phyloP scores from a whole-genome alignment of 2,113 vertebrate genomes.

The Triplophysa tibetana region DNA sequence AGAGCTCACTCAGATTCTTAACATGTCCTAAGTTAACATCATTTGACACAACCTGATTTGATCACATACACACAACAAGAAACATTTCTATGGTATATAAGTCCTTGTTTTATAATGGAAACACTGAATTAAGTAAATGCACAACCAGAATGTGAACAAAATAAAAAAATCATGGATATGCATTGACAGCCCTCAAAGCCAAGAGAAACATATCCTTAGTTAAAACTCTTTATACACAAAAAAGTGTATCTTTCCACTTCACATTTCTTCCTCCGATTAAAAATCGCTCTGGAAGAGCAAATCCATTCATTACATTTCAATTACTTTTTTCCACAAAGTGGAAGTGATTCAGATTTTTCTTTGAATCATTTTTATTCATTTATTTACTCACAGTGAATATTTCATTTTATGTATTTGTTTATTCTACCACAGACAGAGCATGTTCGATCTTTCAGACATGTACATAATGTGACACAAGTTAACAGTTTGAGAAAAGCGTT shows the following conservation, averaged over 20 bases:
- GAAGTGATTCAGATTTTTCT: background rate
- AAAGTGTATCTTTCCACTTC: background rate
- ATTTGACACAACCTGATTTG: background rate
- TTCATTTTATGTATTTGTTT: no score
- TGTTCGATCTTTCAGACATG: no score
- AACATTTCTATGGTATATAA: no score
- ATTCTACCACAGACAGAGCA: no score
- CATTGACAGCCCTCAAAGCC: background rate
- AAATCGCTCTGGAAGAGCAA: background rate
- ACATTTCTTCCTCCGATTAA: background rate
- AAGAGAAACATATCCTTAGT: background rate
- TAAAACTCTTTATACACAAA: background rate
- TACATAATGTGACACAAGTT: background rate
- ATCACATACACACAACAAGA: background rate
- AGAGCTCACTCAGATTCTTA: no score
- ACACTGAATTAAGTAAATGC: no score
- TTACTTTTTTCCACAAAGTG: background rate
- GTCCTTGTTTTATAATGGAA: no score
- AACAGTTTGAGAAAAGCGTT: background rate
- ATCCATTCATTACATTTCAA: constrained; percentile 6
- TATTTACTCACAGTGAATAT: no score
- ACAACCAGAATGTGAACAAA: no score
- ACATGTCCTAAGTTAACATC: background rate
- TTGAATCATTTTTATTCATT: no score
- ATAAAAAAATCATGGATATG: background rate